phyloP scores from a whole-genome alignment of 2,797 vertebrate species.

The Clarias platycephalus region DNA sequence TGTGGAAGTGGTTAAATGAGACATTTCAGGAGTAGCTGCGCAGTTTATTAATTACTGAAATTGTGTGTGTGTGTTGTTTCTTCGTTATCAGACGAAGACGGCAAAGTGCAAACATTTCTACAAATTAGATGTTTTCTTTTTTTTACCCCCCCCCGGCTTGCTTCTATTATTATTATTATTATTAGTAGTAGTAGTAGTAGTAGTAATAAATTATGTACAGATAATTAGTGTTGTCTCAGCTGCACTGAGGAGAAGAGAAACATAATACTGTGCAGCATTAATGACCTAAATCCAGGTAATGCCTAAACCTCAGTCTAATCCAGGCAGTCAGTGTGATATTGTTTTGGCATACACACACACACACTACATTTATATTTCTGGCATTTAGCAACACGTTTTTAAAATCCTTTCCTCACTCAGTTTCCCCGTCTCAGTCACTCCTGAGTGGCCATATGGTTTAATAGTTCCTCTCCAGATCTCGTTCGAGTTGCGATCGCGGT shows the following conservation, averaged over 20 bases:
- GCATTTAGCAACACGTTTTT: background rate
- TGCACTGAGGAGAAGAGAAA: background rate
- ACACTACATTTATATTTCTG: too few species aligned
- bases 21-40: background rate
- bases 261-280: slow-evolving; percentile 9
- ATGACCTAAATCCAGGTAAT: slow-evolving; percentile 12
- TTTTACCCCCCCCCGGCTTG: background rate
- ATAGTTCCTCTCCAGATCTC: slow-evolving; percentile 4
- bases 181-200: too few species aligned
- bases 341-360: too few species aligned
- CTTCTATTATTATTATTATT: background rate
- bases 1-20: background rate
- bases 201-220: background rate
- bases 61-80: background rate
- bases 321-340: background rate
- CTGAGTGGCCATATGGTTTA: slow-evolving; percentile 38
- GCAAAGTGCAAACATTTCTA: background rate
- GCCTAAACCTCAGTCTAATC: slow-evolving; percentile 8
- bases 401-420: background rate
- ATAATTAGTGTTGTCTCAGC: slow-evolving; percentile 19
- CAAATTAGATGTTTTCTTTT: background rate
- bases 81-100: background rate
- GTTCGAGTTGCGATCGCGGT: background rate
- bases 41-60: background rate
- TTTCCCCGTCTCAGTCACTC: background rate